Conservation (phyloP, 2,888 invertebrate species). For the Adelphocoris suturalis region DNA sequence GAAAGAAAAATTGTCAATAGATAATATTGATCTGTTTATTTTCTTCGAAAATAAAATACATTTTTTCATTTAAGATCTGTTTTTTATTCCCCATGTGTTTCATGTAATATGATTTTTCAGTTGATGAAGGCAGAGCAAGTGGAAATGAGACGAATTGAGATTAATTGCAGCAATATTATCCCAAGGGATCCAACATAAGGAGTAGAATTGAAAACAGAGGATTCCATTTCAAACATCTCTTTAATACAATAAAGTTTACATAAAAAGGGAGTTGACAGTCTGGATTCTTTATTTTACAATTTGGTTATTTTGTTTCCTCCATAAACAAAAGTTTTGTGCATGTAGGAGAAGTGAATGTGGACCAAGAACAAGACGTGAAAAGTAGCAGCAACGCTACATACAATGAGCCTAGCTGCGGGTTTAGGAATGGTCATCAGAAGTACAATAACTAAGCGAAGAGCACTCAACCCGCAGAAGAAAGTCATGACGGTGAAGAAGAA, state of each 20-base stretch:
- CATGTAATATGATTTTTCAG: not conserved
- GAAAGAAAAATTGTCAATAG: not conserved
- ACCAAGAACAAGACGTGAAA: conserved; percentile 80
- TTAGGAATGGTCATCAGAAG: conserved; percentile 79
- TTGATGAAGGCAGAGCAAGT: not conserved
- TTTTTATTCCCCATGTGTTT: not conserved
- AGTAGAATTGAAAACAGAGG: not conserved
- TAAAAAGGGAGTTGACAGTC: not conserved
- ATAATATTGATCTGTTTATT: not conserved
- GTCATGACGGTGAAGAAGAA: conserved; percentile 79
- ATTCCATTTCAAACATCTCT: conserved; percentile 26
- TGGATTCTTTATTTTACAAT: not conserved
- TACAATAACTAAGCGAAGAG: conserved; percentile 79
- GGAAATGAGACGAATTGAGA: not conserved
- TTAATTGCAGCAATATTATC: not conserved
- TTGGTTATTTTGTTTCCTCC: conserved; percentile 73
- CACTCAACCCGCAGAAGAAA: conserved; percentile 80
- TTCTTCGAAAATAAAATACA: not conserved
- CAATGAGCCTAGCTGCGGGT: conserved; percentile 80
- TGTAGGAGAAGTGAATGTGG: conserved; percentile 80
- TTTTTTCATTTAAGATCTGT: not conserved
- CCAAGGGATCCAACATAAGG: not conserved
- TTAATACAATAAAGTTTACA: conserved; percentile 21
- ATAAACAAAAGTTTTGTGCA: conserved; percentile 79
- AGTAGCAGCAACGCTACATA: conserved; percentile 79